A percentile compares a stretch with the other conserved stretches of the same genome.
Evolutionary conservation across 2,113 vertebrate genomes (phyloP).

Genomic region (Cynocephalus volans): DNA sequence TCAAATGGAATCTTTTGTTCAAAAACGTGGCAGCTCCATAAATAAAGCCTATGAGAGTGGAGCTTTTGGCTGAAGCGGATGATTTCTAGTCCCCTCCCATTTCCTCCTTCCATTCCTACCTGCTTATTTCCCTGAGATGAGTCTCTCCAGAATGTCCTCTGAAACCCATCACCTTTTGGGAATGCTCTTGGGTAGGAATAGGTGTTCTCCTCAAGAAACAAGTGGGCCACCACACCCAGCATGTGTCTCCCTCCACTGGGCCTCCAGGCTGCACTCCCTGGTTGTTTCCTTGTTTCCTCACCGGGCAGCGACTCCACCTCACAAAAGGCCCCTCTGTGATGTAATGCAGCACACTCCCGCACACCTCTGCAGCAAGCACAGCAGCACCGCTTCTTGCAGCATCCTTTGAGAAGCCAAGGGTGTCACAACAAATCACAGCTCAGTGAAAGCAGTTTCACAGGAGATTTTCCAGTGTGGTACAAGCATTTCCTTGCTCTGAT

Average conservation of each 20-base stretch:
- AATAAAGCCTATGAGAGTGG: neutral
- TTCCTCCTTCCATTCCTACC: neutral
- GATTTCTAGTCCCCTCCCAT: neutral
- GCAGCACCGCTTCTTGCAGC: neutral
- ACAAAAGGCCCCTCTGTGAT: conserved; percentile 58
- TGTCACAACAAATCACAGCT: neutral
- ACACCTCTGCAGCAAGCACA: neutral
- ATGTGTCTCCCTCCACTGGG: neutral
- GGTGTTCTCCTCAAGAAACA: neutral
- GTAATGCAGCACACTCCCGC: neutral
- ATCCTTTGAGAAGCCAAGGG: neutral
- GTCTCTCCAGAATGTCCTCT: neutral
- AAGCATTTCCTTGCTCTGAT: neutral
- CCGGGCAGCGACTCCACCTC: neutral
- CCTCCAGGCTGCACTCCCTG: neutral
- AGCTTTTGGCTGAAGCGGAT: neutral
- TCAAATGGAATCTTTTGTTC: neutral
- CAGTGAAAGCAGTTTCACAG: neutral
- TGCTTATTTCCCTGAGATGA: neutral
- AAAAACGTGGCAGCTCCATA: neutral
- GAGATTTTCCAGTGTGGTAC: neutral
- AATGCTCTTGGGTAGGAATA: neutral
- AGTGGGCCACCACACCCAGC: neutral
- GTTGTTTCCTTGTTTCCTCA: neutral
- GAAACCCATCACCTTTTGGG: neutral